Evolutionary conservation across 2,113 vertebrate genomes (phyloP).

Genomic region (Nibea coibor): DNA sequence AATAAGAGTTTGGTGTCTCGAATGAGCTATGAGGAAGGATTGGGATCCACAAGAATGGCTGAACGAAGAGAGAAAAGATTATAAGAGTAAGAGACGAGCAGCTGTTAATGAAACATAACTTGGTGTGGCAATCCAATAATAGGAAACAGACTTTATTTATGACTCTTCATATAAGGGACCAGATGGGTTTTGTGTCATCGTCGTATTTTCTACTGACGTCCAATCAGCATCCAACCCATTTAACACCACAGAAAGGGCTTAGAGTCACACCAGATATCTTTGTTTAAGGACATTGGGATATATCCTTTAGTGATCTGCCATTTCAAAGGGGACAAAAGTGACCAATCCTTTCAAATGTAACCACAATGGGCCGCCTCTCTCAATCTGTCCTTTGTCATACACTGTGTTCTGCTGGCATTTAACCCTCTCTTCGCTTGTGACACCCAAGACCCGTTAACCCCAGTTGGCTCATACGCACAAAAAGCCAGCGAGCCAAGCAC

Average conservation of each 20-base stretch:
- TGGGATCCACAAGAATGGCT: neutral
- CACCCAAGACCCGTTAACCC: constrained; percentile 76
- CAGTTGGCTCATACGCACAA: constrained; percentile 63
- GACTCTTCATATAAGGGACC: constrained; percentile 42
- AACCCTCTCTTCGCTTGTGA: constrained; percentile 63
- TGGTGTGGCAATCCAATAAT: constrained; percentile 13
- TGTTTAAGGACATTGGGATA: constrained; percentile 61
- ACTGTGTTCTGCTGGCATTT: constrained; percentile 63
- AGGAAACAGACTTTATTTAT: constrained; percentile 45
- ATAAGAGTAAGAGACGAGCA: constrained; percentile 19
- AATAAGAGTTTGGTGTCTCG: neutral
- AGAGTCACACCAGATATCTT: constrained; percentile 67
- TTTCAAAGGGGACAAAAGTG: constrained; percentile 76
- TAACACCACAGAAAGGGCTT: constrained; percentile 47
- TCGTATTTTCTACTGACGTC: constrained; percentile 60
- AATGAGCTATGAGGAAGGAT: neutral
- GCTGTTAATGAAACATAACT: constrained; percentile 28
- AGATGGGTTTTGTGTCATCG: constrained; percentile 57
- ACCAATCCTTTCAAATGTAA: constrained; percentile 66
- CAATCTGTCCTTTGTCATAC: constrained; percentile 64
- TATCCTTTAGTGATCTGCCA: constrained; percentile 70
- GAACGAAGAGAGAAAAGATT: neutral
- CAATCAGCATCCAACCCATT: constrained; percentile 66
- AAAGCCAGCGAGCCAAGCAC: constrained; percentile 26
- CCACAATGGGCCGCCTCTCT: constrained; percentile 66